Percentiles rank a stretch among this genome's conserved stretches.
phyloP scores from a whole-genome alignment of 2,113 vertebrate species.

The Saguinus midas region DNA sequence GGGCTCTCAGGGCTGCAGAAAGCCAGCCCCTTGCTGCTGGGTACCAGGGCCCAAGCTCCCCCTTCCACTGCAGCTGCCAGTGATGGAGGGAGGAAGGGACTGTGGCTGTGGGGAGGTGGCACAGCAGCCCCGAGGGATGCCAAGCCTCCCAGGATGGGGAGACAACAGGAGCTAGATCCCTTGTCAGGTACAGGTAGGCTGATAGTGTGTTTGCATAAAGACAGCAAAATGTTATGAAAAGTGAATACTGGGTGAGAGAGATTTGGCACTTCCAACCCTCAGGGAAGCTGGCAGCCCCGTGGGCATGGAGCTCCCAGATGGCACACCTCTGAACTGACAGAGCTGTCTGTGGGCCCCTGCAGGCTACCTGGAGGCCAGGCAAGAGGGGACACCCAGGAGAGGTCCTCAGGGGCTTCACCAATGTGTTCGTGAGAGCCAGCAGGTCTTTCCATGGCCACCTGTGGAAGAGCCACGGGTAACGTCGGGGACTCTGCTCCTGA shows the following conservation, averaged over 20 bases:
- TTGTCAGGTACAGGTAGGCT: neutral
- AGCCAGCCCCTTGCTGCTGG: neutral
- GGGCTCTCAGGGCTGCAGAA: neutral
- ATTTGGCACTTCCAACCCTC: no score
- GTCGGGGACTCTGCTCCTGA: neutral
- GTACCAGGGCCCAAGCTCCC: fast-evolving
- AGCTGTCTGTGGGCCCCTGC: neutral
- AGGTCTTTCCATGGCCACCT: neutral
- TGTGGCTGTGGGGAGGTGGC: neutral
- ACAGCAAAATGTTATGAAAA: neutral
- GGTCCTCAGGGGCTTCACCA: neutral
- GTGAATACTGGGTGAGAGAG: neutral
- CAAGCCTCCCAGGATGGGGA: neutral
- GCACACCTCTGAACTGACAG: neutral
- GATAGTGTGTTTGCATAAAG: neutral
- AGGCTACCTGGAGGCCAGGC: neutral
- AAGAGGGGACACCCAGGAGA: neutral
- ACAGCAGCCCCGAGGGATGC: neutral
- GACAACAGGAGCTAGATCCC: neutral
- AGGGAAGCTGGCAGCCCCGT: neutral
- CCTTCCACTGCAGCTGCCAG: neutral
- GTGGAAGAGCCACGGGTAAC: neutral
- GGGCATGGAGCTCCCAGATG: neutral
- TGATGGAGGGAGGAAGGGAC: neutral
- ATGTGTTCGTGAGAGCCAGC: neutral